Conservation (phyloP, 2,797 vertebrate species). For the Molossus molossus region DNA sequence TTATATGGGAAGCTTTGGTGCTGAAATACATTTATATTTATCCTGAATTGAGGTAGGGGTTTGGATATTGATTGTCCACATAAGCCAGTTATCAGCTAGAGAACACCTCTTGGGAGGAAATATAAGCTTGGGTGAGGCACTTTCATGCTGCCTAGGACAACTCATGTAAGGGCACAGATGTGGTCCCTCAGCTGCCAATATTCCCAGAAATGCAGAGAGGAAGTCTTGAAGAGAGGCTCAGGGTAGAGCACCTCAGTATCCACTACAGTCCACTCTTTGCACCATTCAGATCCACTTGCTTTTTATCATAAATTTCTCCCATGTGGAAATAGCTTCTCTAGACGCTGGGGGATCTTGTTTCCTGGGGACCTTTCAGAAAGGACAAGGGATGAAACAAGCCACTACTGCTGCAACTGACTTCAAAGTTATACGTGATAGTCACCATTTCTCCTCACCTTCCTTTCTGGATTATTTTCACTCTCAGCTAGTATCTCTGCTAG, state of each 20-base stretch:
- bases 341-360: not conserved
- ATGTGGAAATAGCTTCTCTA: not conserved
- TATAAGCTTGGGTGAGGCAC: not conserved
- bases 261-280: not conserved
- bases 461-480: not conserved
- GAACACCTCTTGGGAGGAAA: not conserved
- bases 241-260: not conserved
- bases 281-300: not conserved
- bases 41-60: not conserved
- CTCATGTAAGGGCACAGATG: not conserved
- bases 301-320: not conserved
- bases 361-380: not conserved
- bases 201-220: rapidly evolving
- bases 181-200: not conserved
- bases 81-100: not conserved
- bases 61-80: not conserved
- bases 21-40: not conserved
- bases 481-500: not conserved
- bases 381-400: not conserved
- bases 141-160: not conserved
- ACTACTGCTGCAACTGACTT: not conserved
- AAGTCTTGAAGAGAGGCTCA: not conserved
- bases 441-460: not conserved
- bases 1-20: not conserved
- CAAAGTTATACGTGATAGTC: not conserved